These are phyloP conservation scores for Mustela lutreola DNA, from an alignment of 2,113 vertebrate genomes.

Conservation along the genomic window DNA sequence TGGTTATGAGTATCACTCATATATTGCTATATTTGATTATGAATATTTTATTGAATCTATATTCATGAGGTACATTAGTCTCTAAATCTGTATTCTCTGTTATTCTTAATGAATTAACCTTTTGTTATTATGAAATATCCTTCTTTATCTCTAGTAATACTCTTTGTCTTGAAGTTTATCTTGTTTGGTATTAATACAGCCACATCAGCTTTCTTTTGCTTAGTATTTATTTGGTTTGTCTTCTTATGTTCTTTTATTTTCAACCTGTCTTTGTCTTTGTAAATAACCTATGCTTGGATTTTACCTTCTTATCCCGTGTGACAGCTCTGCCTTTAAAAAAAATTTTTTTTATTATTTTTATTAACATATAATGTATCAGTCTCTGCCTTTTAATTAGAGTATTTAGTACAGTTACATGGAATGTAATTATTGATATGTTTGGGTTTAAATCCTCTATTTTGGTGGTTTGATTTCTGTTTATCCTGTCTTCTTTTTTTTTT, in stretches of 20 bases:
- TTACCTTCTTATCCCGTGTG: neutral
- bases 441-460: neutral
- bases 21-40: neutral
- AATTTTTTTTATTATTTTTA: too few relatives aligned
- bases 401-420: neutral
- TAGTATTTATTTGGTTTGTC: neutral
- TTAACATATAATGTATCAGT: neutral
- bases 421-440: neutral
- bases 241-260: constrained; percentile 40
- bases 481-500: neutral
- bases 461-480: neutral
- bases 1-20: neutral
- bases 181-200: neutral
- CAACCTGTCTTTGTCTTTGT: neutral
- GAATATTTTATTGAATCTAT: constrained; percentile 13
- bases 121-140: neutral
- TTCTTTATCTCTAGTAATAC: neutral
- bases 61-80: neutral
- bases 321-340: neutral
- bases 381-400: neutral
- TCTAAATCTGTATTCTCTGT: neutral
- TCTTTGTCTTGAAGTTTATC: neutral
- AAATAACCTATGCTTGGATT: neutral
- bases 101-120: neutral
- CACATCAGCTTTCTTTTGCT: neutral